Base-by-base conservation (phyloP, 2,888 invertebrate genomes). In the Eupithecia subumbrata region DNA sequence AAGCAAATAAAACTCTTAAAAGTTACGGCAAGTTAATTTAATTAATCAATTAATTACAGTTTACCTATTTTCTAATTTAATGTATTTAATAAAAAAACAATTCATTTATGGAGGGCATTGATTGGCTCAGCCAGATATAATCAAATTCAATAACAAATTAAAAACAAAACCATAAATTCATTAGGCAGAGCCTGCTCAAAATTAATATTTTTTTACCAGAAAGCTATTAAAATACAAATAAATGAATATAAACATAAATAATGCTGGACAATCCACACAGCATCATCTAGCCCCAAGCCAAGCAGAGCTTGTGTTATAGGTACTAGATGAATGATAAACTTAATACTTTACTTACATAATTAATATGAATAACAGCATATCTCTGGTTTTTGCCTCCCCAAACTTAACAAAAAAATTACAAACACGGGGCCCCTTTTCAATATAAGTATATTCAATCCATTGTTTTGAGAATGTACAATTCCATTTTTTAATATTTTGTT, bases 1-100 rank as follows among this genome's bases (percentile, higher is more conserved):
- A 56, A 16, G 11, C 22, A 60, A 60, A 60, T 60, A 25, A 60
- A 60, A 60, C 12, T n/a, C 11, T 40, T 25, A 25, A 25, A 56
- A 48, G 1, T 7, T 60, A 56, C 14, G 60, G 88, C 88, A 89
- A 89, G 88, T 89, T 88, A 84, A 85, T 89, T 88, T 81, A 85
- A 86, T 89, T 88, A 83, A 84, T 85, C 85, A 72, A 77, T 83
- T 80, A 80, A 81, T 81, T 79, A 79, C 67, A 80, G 37, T 66
- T 67, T 67, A 67, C 12, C 37, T 37, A 37, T 37, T 40, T 12
- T 40, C 5, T 40, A 67, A 40, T 37, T 40, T n/a, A 22, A 14
- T 34, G 9, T 64, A 30, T 0, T 63, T 67, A 40, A 45, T 45
- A 69, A 45, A 69, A 16, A 40, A 69, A 22, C 30, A 30, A 69